phyloP scores from a whole-genome alignment of 2,888 invertebrate genomes.

The Anodontia alba region DNA sequence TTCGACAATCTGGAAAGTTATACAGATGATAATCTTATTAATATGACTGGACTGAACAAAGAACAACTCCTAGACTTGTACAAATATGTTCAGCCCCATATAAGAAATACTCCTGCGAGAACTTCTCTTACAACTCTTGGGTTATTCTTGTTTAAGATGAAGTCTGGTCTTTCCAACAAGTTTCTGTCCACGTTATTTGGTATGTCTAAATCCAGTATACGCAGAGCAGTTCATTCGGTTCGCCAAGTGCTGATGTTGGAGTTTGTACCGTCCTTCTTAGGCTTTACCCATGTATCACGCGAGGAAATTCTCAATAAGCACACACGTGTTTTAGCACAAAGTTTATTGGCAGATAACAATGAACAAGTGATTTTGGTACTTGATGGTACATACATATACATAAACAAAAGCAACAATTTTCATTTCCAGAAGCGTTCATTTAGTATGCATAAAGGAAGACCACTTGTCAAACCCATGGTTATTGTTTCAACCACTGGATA shows the following conservation, averaged over 20 bases:
- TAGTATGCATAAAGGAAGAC: slow-evolving; percentile 44
- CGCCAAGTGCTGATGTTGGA: slow-evolving; percentile 25
- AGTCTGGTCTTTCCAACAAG: slow-evolving; percentile 42
- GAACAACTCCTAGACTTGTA: slow-evolving; percentile 38
- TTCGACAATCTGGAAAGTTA: neutral
- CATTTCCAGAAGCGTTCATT: slow-evolving; percentile 44
- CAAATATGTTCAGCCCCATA: neutral
- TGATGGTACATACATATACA: slow-evolving; percentile 60
- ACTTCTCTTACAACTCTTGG: slow-evolving; percentile 35
- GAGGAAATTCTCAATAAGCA: slow-evolving; percentile 44
- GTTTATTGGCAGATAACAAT: slow-evolving; percentile 31
- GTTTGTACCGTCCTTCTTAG: slow-evolving; percentile 42
- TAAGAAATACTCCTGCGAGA: slow-evolving; percentile 42
- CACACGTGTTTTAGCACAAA: slow-evolving; percentile 42
- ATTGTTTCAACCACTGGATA: slow-evolving; percentile 43
- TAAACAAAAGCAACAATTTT: slow-evolving; percentile 51
- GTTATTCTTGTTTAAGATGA: slow-evolving; percentile 46
- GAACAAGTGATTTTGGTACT: slow-evolving; percentile 42
- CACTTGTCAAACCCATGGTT: no score
- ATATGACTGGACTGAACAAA: slow-evolving; percentile 30
- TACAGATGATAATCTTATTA: slow-evolving; percentile 17
- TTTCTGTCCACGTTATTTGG: slow-evolving; percentile 43
- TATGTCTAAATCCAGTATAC: slow-evolving; percentile 41
- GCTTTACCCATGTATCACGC: slow-evolving; percentile 30
- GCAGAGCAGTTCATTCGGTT: slow-evolving; percentile 41